phyloP scores from a whole-genome alignment of 92 coral and sea anemone genomes.

The Epizoanthus rinbou region DNA sequence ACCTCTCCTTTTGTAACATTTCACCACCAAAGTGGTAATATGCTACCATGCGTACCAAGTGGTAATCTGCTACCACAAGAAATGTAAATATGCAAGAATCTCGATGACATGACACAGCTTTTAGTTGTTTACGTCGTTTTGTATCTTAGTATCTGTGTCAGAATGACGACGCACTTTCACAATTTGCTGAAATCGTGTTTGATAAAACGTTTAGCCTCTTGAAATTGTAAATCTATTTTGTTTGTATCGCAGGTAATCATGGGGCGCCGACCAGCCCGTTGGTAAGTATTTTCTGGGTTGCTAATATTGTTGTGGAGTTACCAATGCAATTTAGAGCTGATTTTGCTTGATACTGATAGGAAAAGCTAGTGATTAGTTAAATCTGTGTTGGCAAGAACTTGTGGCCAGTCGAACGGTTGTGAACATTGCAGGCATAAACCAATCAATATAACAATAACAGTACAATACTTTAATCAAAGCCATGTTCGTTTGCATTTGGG shows the following conservation, averaged over 20 bases:
- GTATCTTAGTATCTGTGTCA: not conserved
- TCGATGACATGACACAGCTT: not conserved
- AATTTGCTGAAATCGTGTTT: not conserved
- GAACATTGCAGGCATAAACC: too few species aligned
- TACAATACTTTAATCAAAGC: not conserved
- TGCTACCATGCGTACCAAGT: too few species aligned
- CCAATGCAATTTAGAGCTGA: too few species aligned
- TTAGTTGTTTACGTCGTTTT: not conserved
- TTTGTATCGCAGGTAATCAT: constrained; percentile 65
- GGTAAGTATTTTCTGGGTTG: constrained; percentile 66
- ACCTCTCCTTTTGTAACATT: too few species aligned
- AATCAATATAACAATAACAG: not conserved
- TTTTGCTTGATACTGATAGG: too few species aligned
- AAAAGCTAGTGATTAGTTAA: too few species aligned
- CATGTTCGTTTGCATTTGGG: not conserved
- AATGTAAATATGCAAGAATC: too few species aligned
- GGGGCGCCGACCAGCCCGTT: constrained; percentile 99
- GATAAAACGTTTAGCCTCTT: too few species aligned
- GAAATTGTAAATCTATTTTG: not conserved
- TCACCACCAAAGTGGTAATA: too few species aligned
- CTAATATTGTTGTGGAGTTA: not conserved
- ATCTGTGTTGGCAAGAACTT: too few species aligned
- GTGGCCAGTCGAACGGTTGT: too few species aligned
- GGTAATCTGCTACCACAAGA: too few species aligned
- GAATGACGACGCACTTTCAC: not conserved